Evolutionary conservation across 2,113 vertebrate species (phyloP), one percentile per base, ranked within the genome.

Genomic region (Dendrocopos noguchii): DNA sequence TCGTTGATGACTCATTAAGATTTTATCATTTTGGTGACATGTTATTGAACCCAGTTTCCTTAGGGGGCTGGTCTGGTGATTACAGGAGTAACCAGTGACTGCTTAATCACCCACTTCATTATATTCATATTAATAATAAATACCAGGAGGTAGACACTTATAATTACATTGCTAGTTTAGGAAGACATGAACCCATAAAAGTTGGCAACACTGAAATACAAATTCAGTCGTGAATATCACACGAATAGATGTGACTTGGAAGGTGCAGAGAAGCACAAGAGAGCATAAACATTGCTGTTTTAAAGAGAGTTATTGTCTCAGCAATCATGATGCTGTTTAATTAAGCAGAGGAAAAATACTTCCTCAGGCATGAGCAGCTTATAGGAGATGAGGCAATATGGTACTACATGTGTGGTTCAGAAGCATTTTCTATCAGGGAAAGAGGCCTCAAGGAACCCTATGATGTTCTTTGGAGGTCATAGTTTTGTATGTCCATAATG

Each of bases 111-210:
- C 63, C 78, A 94, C 90, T 97, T 97, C 88, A 97, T 97, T 98
- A 96, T 94, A 84, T 95, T 95, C 79, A 67, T 97, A 95, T 96
- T 97, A 98, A 97, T 97, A 96, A 96, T 96, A 97, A 97, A 96
- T 96, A 96, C 56, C 55, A 93, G 87, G 82, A 96, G 72, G 79
- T 88, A 96, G 84, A 88, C 79, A 74, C 50, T 87, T 96, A 92
- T 95, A 97, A 97, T 97, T 94, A 82, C 84, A 90, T 70, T 90
- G 84, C 63, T 91, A 95, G 84, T 95, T 96, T 96, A 93, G 92
- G 80, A 95, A 72, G 91, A 88, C 72, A 94, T 19, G 60, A 89
- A 60, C 79, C 84, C 59, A 75, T 91, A 90, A 95, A 84, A 77
- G 17, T 80, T 89, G 81, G 53, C 66, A 83, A 46, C 64, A 78